phyloP scores from a whole-genome alignment of 1,140 invertebrate genomes.

The Muscidifurax raptorellus region DNA sequence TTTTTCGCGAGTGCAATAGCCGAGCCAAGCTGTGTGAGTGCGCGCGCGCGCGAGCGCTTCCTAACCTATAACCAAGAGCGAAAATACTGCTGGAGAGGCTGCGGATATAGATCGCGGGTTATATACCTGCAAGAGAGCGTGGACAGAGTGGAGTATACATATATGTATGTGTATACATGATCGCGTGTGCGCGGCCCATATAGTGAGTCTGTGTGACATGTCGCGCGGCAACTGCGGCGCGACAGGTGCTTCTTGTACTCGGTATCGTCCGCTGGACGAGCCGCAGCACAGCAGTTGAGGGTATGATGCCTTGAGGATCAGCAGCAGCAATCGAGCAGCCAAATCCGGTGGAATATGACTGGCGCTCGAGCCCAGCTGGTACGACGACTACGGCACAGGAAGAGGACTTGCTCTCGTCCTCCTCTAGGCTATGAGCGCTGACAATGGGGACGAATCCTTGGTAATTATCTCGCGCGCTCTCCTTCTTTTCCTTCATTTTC shows the following conservation, averaged over 20 bases:
- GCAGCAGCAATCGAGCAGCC: neutral
- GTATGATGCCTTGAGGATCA: neutral
- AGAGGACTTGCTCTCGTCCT: constrained; percentile 52
- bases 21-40: neutral
- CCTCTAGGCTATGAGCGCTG: constrained; percentile 73
- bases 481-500: neutral
- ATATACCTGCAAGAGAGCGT: neutral
- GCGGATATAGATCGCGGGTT: too few species aligned
- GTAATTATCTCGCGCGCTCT: constrained; percentile 66
- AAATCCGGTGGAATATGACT: constrained; percentile 38
- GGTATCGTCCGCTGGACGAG: neutral
- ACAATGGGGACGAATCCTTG: constrained; percentile 76
- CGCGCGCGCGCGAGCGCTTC: neutral
- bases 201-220: constrained; percentile 6
- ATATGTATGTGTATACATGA: neutral
- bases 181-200: constrained; percentile 30
- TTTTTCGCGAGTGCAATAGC: neutral
- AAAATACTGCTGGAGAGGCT: too few species aligned
- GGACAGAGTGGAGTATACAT: constrained; percentile 10
- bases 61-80: neutral
- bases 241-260: constrained; percentile 32
- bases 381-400: constrained; percentile 58
- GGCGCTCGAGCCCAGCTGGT: constrained; percentile 53
- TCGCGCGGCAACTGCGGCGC: neutral
- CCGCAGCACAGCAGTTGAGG: neutral